Evolutionary conservation across 2,888 invertebrate genomes (phyloP), one percentile per base, ranked within the genome.

Genomic region (Cancer borealis): DNA sequence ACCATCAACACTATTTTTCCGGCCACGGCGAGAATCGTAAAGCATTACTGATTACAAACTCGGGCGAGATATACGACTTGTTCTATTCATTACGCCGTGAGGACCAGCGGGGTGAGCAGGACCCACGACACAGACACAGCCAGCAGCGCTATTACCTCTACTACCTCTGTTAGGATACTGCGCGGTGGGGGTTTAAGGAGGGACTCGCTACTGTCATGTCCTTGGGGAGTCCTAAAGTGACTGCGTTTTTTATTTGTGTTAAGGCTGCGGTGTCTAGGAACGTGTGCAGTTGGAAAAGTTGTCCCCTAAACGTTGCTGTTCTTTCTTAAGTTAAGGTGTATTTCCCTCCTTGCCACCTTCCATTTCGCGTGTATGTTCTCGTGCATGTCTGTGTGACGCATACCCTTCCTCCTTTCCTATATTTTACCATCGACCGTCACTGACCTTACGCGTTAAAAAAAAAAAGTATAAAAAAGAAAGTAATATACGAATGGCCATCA

Each of bases 61-160:
- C 39, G 14, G 91, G 39, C 49, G 60, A 30, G 91, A 91, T n/a
- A 45, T 60, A 91, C 39, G 49, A 91, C 91, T 39, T 91, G 91
- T 39, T 91, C 91, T 91, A 91, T 91, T 91, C 91, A 91, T 91
- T 91, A 91, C 39, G 49, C 91, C 66, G 60, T 91, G 54, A 66
- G 26, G 30, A 66, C 39, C 30, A n/a, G 10, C 6, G n/a, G 66
- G 66, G 66, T 66, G 66, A 66, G n/a, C 66, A 66, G 66, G 66
- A 66, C 66, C 21, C 21, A 66, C 66, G 14, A 66, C 66, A n/a
- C n/a, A 21, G 6, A 21, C n/a, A n/a, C 6, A 21, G 1, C 66
- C 66, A 21, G 4, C 66, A 14, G 17, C 21, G 21, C 66, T 17
- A 14, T 17, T 21, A 3, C 66, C 66, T 0, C 66, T 21, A 66